Base-by-base conservation (phyloP, 2,113 vertebrate genomes). In the Megalops atlanticus region DNA sequence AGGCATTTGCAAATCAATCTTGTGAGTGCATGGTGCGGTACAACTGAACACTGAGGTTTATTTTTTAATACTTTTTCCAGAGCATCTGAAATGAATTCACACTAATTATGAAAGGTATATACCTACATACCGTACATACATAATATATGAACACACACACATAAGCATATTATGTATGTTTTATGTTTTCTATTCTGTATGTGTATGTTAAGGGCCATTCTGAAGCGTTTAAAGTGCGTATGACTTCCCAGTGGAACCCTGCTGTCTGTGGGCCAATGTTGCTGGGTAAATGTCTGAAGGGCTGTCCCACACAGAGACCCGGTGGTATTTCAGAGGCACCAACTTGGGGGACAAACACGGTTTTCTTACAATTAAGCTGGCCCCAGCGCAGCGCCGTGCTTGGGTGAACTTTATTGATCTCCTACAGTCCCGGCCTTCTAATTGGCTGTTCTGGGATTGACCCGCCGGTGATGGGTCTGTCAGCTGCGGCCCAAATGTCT, bases 371-470 rank as follows among this genome's bases (percentile, higher is more conserved):
- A 82, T 83, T 86, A 58, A 80, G 82, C 33, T 71, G 69, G 82
- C 71, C 83, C 90, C 87, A 78, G 85, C 84, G 84, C 85, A 88
- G 87, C 78, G 79, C 76, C 83, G 87, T 68, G 88, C 88, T 89
- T 82, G 21, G 84, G 41, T 87, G 88, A 86, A 79, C 88, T 92
- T 89, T 90, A 91, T 90, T 87, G 85, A 90, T 86, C 85, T 82
- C 83, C 86, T 83, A 81, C 83, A 85, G 85, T 80, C 82, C 84
- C 82, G 1, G 83, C 82, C 77, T 80, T 77, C 87, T 90, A 91
- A 91, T 91, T 87, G 88, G 89, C 85, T 80, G 83, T 86, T 89
- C 80, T 89, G 89, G 86, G 91, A 75, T 81, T 85, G 85, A 89
- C 87, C 87, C 81, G 80, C 86, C 84, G 45, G 69, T 69, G 85